Percentiles rank a stretch among this genome's conserved stretches.
These are phyloP conservation scores for Cerastoderma edule DNA, from an alignment of 2,888 invertebrate genomes.

Conservation along the genomic window DNA sequence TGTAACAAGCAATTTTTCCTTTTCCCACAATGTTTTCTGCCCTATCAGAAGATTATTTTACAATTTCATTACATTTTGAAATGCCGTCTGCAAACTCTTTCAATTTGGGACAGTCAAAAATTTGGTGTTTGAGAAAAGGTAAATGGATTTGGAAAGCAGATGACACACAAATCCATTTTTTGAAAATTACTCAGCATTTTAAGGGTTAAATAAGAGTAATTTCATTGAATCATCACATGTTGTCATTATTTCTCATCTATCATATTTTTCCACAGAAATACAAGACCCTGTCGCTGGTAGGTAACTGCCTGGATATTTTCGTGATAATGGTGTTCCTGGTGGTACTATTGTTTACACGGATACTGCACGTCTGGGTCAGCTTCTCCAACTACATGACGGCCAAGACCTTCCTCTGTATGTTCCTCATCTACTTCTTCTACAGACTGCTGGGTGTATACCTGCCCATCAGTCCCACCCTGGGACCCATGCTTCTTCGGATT, in stretches of 20 bases:
- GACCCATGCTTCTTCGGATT: conserved; percentile 84
- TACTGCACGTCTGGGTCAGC: conserved; percentile 69
- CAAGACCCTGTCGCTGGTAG: conserved; percentile 60
- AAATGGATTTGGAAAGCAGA: too few relatives aligned
- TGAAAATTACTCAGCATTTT: too few relatives aligned
- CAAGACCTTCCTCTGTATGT: conserved; percentile 81
- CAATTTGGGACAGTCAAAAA: too few relatives aligned
- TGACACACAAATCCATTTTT: too few relatives aligned
- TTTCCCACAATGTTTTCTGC: too few relatives aligned
- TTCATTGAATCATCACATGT: background rate
- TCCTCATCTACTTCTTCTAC: conserved; percentile 85
- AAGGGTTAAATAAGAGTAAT: too few relatives aligned
- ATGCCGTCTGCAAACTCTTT: too few relatives aligned
- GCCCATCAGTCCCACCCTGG: conserved; percentile 84
- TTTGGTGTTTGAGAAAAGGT: too few relatives aligned
- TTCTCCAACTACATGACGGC: conserved; percentile 75
- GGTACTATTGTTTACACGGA: conserved; percentile 75
- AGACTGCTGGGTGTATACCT: conserved; percentile 84
- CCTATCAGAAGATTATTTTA: too few relatives aligned
- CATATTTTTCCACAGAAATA: conserved; percentile 65
- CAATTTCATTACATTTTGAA: too few relatives aligned
- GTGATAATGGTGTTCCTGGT: conserved; percentile 74
- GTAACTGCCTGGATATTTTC: conserved; percentile 67
- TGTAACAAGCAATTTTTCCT: too few relatives aligned
- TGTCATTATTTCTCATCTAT: background rate